Base-by-base conservation (phyloP, 2,113 vertebrate genomes). In the Gracilinanus agilis region DNA sequence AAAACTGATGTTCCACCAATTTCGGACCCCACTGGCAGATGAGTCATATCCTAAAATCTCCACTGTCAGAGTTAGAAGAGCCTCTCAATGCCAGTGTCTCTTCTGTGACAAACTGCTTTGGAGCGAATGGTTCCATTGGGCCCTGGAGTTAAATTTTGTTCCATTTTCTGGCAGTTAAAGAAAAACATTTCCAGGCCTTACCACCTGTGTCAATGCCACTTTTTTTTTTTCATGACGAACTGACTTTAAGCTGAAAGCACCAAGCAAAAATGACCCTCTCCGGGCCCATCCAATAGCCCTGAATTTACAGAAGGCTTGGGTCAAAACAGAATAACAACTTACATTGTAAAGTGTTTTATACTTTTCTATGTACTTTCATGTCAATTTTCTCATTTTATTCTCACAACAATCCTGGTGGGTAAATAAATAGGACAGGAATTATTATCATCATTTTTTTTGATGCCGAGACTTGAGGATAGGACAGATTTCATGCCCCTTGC, bases 41-140 rank as follows among this genome's bases (percentile, higher is more conserved):
- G 61, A 94, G 88, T 96, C 93, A 96, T 97, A 93, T 95, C 95
- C 93, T 55, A 90, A 96, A 97, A 94, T 94, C 92, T 96, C 44
- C 53, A 90, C 93, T 94, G 58, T 96, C 93, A 91, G 91, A 90
- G 89, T 53, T 24, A 90, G 44, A 91, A 67, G 8, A 61, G 25
- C 92, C 23, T 90, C 55, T 97, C 49, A 95, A 55, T 91, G 94
- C 90, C 94, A 97, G 61, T 34, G 93, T 95, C 40, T 83, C 94
- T 44, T 55, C 10, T 89, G 49, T 53, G 91, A 96, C 1, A 93
- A 94, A 90, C 95, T 58, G 49, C 53, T 7, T 83, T 55, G 27
- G 91, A 93, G 67, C 61, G 75, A 97, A 94, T 56, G 27, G 89
- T 90, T 89, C 58, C 93, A 25, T 29, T 91, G 53, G 34, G 34